Evolutionary conservation across 2,113 vertebrate species (phyloP).

Genomic region (Bubo scandiacus): DNA sequence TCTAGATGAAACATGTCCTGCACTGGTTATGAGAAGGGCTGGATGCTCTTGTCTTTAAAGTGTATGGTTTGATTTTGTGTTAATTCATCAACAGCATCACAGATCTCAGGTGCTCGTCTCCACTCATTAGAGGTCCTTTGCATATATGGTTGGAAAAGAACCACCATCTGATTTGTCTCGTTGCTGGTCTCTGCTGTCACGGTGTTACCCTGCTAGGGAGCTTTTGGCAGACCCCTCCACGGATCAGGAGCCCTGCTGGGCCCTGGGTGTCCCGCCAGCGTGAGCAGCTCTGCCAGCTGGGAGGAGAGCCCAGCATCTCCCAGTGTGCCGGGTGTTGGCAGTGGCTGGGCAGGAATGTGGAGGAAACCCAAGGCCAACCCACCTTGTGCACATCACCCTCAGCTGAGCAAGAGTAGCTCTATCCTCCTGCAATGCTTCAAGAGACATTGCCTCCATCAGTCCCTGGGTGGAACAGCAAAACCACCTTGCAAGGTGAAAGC

Average conservation of each 20-base stretch:
- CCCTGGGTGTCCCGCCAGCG: neutral
- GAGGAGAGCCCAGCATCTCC: neutral
- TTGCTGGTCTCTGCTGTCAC: neutral
- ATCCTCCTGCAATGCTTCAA: neutral
- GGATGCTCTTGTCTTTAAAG: conserved; percentile 49
- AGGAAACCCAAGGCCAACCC: neutral
- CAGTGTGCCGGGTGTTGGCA: neutral
- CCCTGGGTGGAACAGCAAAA: neutral
- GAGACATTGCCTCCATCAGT: neutral
- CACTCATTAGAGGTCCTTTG: conserved; percentile 28
- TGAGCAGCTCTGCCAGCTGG: accelerated
- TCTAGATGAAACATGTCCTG: conserved; percentile 50
- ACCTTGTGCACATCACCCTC: neutral
- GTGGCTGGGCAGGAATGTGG: neutral
- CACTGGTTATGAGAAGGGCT: conserved; percentile 44
- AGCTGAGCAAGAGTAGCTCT: neutral
- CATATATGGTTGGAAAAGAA: neutral
- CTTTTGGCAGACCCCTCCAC: neutral
- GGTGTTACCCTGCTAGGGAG: neutral
- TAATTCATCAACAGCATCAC: conserved; percentile 50
- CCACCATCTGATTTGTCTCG: neutral
- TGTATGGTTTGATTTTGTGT: conserved; percentile 51
- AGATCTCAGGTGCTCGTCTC: neutral
- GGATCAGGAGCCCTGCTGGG: neutral
- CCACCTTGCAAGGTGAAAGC: neutral